phyloP scores from a whole-genome alignment of 1,140 invertebrate species.

The Delia radicum region DNA sequence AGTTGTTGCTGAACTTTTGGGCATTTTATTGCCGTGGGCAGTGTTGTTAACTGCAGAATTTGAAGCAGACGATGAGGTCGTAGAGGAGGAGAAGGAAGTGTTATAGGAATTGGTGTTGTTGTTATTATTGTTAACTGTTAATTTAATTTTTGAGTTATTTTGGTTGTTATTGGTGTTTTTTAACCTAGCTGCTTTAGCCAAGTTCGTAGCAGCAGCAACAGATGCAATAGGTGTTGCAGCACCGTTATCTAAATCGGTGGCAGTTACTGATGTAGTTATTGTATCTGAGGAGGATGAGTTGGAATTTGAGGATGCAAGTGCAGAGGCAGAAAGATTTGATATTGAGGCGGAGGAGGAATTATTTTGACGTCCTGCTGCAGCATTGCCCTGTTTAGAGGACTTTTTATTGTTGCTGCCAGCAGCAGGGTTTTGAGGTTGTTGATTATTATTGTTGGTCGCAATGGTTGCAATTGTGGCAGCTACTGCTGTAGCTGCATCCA shows the following conservation, averaged over 20 bases:
- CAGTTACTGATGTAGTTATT: background rate
- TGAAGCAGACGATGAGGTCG: background rate
- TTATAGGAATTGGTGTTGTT: conserved; percentile 28
- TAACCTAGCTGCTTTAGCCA: background rate
- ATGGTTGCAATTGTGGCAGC: conserved; percentile 24
- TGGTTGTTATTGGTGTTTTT: conserved; percentile 25
- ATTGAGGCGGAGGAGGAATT: conserved; percentile 6
- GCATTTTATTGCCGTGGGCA: conserved; percentile 38
- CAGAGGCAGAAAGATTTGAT: background rate
- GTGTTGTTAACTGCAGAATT: conserved; percentile 34
- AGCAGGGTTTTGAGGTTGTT: background rate
- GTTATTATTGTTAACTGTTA: conserved; percentile 28
- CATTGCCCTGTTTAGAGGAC: conserved; percentile 16
- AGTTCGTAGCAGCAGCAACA: background rate
- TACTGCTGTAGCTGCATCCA: conserved; percentile 37
- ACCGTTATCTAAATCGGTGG: background rate
- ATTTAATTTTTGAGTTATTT: conserved; percentile 26
- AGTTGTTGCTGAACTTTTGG: conserved; percentile 33
- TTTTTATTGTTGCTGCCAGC: conserved; percentile 3
- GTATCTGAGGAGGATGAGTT: background rate
- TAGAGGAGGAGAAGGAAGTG: background rate
- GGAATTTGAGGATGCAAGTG: background rate
- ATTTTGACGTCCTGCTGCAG: conserved; percentile 8
- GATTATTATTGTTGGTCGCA: conserved; percentile 27
- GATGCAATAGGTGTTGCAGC: background rate